phyloP scores from a whole-genome alignment of 2,888 invertebrate genomes.

The Furcula furcula region DNA sequence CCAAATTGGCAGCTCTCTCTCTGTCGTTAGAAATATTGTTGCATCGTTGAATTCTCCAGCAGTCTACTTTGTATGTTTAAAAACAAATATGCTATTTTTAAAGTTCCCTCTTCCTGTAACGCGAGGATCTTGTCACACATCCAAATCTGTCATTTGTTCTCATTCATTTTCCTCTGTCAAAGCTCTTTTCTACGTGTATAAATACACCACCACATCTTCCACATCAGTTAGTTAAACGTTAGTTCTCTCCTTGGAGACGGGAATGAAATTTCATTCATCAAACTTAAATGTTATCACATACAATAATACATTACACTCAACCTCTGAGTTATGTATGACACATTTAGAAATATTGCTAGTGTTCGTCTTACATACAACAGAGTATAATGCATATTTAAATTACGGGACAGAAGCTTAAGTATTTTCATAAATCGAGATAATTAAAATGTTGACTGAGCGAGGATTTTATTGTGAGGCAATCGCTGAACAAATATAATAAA shows the following conservation, averaged over 20 bases:
- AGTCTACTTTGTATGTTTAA: slow-evolving; percentile 28
- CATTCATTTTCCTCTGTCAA: slow-evolving; percentile 36
- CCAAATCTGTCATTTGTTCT: slow-evolving; percentile 42
- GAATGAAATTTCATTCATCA: neutral
- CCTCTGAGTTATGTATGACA: slow-evolving; percentile 10
- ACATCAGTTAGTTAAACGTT: slow-evolving; percentile 16
- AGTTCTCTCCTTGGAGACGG: slow-evolving; percentile 9
- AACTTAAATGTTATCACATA: neutral
- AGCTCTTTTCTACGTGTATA: slow-evolving; percentile 19
- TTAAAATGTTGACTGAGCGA: too few species aligned
- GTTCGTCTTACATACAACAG: neutral
- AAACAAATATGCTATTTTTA: slow-evolving; percentile 41
- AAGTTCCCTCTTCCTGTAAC: slow-evolving; percentile 49
- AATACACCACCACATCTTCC: too few species aligned
- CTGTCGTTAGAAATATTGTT: slow-evolving; percentile 12
- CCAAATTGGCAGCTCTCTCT: neutral
- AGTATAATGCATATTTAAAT: neutral
- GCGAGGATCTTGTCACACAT: slow-evolving; percentile 40
- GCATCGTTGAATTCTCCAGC: slow-evolving; percentile 20
- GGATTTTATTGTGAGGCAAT: too few species aligned
- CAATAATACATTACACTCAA: neutral
- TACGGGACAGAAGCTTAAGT: neutral
- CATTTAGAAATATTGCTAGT: neutral
- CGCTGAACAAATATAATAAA: too few species aligned
- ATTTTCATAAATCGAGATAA: neutral